Evolutionary conservation across 1,140 invertebrate genomes (phyloP).

Genomic region (Apolygus lucorum): DNA sequence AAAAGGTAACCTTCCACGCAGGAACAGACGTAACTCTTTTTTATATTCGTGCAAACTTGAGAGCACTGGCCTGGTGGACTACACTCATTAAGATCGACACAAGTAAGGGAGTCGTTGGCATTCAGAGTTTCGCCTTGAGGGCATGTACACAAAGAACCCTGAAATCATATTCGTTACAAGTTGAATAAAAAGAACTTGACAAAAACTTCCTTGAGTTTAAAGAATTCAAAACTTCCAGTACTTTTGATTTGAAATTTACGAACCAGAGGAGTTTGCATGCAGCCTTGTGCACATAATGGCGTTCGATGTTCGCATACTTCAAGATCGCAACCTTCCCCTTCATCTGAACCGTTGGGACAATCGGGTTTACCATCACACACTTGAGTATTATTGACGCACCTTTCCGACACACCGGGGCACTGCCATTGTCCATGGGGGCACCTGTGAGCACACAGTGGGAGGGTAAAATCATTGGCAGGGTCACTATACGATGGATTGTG

Average conservation of each 20-base stretch:
- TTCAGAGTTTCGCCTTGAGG: constrained; percentile 62
- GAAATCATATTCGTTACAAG: too few relatives aligned
- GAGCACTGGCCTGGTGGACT: constrained; percentile 79
- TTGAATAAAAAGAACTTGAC: too few relatives aligned
- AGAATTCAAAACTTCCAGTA: too few relatives aligned
- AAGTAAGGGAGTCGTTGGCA: constrained; percentile 53
- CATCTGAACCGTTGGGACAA: constrained; percentile 85
- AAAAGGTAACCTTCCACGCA: constrained; percentile 75
- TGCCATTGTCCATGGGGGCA: constrained; percentile 72
- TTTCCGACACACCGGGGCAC: constrained; percentile 67
- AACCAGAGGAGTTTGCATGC: constrained; percentile 80
- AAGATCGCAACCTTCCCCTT: constrained; percentile 76
- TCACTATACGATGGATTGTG: too few relatives aligned
- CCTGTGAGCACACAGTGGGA: constrained; percentile 40
- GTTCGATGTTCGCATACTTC: constrained; percentile 55
- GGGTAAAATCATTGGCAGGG: too few relatives aligned
- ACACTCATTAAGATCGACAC: constrained; percentile 83
- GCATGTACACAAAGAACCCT: constrained; percentile 32
- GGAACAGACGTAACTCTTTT: constrained; percentile 73
- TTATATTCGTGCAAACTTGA: constrained; percentile 80
- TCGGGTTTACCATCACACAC: constrained; percentile 79
- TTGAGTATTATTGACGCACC: constrained; percentile 65
- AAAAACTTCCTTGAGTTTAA: too few relatives aligned
- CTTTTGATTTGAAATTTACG: too few relatives aligned
- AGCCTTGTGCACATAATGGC: constrained; percentile 73